Evolutionary conservation across 2,888 invertebrate species (phyloP), one percentile per base, ranked within the genome.

Genomic region (Meteorus cinctellus): DNA sequence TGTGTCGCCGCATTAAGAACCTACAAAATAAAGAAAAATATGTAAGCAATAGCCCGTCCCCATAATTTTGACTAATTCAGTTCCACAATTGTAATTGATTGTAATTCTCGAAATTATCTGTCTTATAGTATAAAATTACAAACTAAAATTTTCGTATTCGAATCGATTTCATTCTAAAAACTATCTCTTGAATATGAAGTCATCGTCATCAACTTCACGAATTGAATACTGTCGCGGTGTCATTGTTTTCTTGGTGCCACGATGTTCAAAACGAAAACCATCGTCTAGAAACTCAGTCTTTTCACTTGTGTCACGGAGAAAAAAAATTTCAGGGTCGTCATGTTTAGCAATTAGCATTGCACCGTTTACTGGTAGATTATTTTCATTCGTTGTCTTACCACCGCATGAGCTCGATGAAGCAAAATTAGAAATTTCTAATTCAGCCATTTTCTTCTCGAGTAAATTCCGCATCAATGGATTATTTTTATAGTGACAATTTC

Each of bases 311-410:
- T 72, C 75, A 14, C 67, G 72, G 27, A 71, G 67, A 4, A 31
- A 66, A 72, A 60, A 76, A 76, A 76, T 27, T 48, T 76, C 75
- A 3, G 62, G 67, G 12, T 76, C 75, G 16, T 76, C 75, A 29
- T 16, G 34, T 45, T 41, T 67, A 59, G 71, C 41, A 19, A 16
- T 63, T 6, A 72, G 48, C 12, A n/a, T 19, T 31, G 72, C 24
- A 16, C 5, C n/a, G n/a, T 71, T 29, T 16, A 71, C 27, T 8
- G 24, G 4, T 27, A 41, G 24, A 62, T 27, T 41, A 59, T 59
- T 69, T 36, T 36, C 68, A 65, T 60, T 59, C 12, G 16, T n/a
- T 14, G 27, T 36, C 75, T 75, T 75, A 75, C 75, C 75, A 59
- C 59, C 65, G 4, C n/a, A 8, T 8, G 19, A 48, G 10, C 34